Evolutionary conservation across 2,888 invertebrate species (phyloP), one percentile per base, ranked within the genome.

Genomic region (Drosophila meridiana): DNA sequence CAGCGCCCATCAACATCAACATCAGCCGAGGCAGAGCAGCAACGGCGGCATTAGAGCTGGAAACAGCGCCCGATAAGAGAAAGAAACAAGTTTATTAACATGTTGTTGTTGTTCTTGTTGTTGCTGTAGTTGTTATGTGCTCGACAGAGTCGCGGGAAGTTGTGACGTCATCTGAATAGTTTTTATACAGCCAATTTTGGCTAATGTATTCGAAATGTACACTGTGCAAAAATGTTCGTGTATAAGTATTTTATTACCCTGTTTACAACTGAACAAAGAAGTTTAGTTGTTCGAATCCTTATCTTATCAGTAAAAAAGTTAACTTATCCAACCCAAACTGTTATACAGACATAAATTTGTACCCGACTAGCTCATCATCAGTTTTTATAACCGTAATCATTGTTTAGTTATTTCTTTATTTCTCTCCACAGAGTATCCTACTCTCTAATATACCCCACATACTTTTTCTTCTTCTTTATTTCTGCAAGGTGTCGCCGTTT

Each of bases 191-290:
- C 69, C 69, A 73, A 71, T 70, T 82, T 76, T 63, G 69, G 65
- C 72, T 84, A 83, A 83, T 83, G 71, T 87, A 80, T 84, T 76
- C 67, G 42, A 34, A 45, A 36, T 67, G 69, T 75, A 42, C 40
- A 40, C 30, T 56, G 30, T 7, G 9, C 14, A 40, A 28, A 56
- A 8, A 9, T 14, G 4, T n/a, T 2, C 1, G 3, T 26, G 3
- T 34, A 53, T 7, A 34, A 9, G 8, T 32, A 36, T 26, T 53
- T 26, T 36, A 52, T 52, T n/a, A 32, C 50, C 3, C n/a, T 50
- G 13, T 52, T 53, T 36, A 26, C 13, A 26, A 26, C 13, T 26
- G 13, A 14, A n/a, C n/a, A 30, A 30, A 14, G 2, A 6, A 30
- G 14, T 48, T 2, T 7, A 14, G 6, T 14, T 28, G 11, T 34